Conservation (phyloP, 1,140 invertebrate genomes). For the Hesperophylax magnus region DNA sequence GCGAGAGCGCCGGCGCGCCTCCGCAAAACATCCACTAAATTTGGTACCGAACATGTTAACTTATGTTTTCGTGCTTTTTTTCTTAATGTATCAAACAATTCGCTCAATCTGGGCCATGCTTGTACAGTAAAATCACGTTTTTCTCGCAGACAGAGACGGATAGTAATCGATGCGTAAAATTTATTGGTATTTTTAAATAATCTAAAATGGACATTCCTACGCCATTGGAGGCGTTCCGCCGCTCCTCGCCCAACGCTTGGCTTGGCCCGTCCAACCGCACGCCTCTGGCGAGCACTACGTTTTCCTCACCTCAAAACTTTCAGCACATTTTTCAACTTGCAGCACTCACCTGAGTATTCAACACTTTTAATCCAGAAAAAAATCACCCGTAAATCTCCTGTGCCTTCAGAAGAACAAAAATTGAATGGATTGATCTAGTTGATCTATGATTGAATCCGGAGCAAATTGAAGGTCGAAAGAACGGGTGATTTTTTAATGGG, state of each 20-base stretch:
- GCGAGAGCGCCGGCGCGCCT: slow-evolving; percentile 60
- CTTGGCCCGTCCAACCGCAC: slow-evolving; percentile 37
- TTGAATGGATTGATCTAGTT: not conserved
- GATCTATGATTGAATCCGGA: not conserved
- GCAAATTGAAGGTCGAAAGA: not conserved
- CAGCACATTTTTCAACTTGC: slow-evolving; percentile 3
- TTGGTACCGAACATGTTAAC: too few relatives aligned
- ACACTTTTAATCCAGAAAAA: not conserved
- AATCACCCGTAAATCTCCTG: too few relatives aligned
- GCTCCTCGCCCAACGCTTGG: slow-evolving; percentile 53
- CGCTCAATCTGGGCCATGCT: too few relatives aligned
- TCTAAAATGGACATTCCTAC: slow-evolving; percentile 3
- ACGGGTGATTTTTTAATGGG: not conserved
- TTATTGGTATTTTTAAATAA: not conserved
- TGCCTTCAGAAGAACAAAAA: too few relatives aligned
- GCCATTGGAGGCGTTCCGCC: slow-evolving; percentile 50
- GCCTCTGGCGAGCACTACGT: slow-evolving; percentile 25
- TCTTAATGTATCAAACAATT: too few relatives aligned
- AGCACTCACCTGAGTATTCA: not conserved
- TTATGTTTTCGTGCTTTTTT: too few relatives aligned
- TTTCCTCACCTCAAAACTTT: slow-evolving; percentile 9
- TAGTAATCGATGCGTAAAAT: slow-evolving; percentile 40
- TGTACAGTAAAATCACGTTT: too few relatives aligned
- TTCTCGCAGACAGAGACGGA: slow-evolving; percentile 33
- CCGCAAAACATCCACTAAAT: not conserved